Conservation (phyloP, 2,797 vertebrate genomes). For the Pampus argenteus region DNA sequence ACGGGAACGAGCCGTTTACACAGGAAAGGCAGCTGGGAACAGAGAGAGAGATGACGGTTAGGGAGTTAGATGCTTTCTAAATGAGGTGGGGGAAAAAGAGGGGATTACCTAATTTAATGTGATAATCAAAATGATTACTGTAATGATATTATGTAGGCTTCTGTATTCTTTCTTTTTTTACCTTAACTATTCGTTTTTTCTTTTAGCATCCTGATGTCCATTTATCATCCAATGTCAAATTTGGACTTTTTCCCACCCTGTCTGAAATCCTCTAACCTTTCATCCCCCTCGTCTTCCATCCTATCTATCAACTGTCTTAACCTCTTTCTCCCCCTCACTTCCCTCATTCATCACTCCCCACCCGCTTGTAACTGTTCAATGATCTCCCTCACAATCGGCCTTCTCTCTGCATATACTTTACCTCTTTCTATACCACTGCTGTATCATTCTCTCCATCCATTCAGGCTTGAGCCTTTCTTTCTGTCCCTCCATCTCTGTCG, state of each 20-base stretch:
- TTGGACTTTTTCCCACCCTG: constrained; percentile 17
- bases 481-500: constrained; percentile 41
- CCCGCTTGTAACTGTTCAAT: constrained; percentile 35
- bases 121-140: neutral
- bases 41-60: constrained; percentile 21
- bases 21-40: constrained; percentile 93
- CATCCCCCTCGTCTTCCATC: constrained; percentile 21
- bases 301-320: constrained; percentile 33
- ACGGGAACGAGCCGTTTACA: constrained; percentile 95
- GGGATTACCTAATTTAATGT: too few relatives aligned
- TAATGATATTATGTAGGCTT: neutral
- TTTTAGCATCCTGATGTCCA: neutral
- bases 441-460: constrained; percentile 56
- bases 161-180: neutral
- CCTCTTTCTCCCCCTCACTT: constrained; percentile 23
- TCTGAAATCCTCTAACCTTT: constrained; percentile 22
- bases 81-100: neutral
- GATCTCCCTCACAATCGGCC: constrained; percentile 41
- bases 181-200: neutral
- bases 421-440: constrained; percentile 45
- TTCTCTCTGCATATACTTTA: constrained; percentile 44
- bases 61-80: constrained; percentile 12
- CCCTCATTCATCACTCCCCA: constrained; percentile 48
- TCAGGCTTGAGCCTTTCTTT: constrained; percentile 54
- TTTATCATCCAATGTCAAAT: constrained; percentile 23